These are phyloP conservation scores for Rhyacophila brunnea DNA, from an alignment of 1,140 invertebrate species.

Conservation along the genomic window DNA sequence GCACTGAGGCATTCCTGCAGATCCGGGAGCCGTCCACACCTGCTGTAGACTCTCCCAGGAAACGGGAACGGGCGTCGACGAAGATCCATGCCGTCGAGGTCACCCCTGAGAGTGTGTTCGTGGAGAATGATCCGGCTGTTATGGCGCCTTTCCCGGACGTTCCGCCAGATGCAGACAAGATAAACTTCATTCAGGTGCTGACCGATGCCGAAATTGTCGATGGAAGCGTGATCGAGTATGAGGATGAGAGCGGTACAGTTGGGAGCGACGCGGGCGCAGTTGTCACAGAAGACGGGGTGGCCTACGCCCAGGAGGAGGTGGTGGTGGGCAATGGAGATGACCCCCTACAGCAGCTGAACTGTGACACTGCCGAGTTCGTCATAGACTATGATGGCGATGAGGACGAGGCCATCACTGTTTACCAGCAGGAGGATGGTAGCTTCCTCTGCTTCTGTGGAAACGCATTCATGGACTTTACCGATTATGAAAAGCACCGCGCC, in stretches of 20 bases:
- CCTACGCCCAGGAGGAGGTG: constrained; percentile 45
- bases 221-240: constrained; percentile 3
- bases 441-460: constrained; percentile 52
- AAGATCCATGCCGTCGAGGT: background rate
- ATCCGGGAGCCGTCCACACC: background rate
- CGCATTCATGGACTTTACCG: constrained; percentile 44
- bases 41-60: background rate
- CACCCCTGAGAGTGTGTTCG: too few species aligned
- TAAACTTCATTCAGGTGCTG: constrained; percentile 35
- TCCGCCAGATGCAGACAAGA: background rate
- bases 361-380: constrained; percentile 47
- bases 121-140: too few species aligned
- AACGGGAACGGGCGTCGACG: background rate
- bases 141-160: background rate
- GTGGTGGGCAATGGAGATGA: constrained; percentile 40
- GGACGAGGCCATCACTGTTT: constrained; percentile 43
- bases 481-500: constrained; percentile 48
- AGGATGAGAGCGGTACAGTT: constrained; percentile 1
- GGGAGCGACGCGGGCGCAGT: constrained; percentile 1
- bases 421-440: constrained; percentile 48
- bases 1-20: background rate
- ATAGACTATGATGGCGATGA: constrained; percentile 42
- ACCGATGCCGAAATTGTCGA: constrained; percentile 8
- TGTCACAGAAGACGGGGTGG: constrained; percentile 31
- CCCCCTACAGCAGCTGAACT: constrained; percentile 47